A percentile compares a stretch with the other conserved stretches of the same genome.
Evolutionary conservation across 2,888 invertebrate species (phyloP).

Genomic region (Acronicta alni): DNA sequence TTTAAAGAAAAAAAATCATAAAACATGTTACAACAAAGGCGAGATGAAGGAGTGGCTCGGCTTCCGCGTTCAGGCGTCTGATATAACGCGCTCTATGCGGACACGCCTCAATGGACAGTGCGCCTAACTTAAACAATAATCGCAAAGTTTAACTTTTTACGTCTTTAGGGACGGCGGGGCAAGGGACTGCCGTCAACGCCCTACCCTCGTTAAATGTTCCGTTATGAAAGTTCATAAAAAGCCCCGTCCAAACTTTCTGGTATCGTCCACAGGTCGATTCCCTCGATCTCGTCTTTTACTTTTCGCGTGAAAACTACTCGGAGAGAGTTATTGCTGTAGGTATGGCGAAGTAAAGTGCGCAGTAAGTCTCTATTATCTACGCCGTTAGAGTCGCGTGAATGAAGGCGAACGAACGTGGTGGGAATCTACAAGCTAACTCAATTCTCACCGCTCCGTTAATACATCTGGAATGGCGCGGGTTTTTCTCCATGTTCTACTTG

Average conservation of each 20-base stretch:
- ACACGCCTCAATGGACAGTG: constrained; percentile 53
- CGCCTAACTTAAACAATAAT: constrained; percentile 59
- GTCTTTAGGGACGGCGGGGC: constrained; percentile 46
- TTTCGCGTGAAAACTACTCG: constrained; percentile 78
- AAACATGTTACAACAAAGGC: constrained; percentile 41
- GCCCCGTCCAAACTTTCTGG: constrained; percentile 64
- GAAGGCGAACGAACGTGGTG: constrained; percentile 84
- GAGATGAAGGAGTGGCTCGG: constrained; percentile 34
- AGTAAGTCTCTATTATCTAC: constrained; percentile 88
- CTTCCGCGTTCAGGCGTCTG: constrained; percentile 40
- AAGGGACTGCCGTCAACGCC: constrained; percentile 48
- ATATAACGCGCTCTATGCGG: constrained; percentile 48
- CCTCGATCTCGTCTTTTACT: constrained; percentile 65
- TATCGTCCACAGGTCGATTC: constrained; percentile 67
- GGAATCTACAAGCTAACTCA: constrained; percentile 82
- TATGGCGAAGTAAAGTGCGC: constrained; percentile 85
- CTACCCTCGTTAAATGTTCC: constrained; percentile 62
- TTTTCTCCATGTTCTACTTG: constrained; percentile 63
- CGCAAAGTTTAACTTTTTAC: constrained; percentile 60
- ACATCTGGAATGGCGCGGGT: constrained; percentile 61
- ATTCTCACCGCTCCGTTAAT: constrained; percentile 72
- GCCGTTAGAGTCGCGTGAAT: constrained; percentile 87
- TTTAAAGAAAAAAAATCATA: constrained; percentile 31
- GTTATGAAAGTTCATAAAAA: constrained; percentile 63
- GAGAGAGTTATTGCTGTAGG: constrained; percentile 83